Evolutionary conservation across 1,140 invertebrate species (phyloP).

Genomic region (Brevipalpus yothersi): DNA sequence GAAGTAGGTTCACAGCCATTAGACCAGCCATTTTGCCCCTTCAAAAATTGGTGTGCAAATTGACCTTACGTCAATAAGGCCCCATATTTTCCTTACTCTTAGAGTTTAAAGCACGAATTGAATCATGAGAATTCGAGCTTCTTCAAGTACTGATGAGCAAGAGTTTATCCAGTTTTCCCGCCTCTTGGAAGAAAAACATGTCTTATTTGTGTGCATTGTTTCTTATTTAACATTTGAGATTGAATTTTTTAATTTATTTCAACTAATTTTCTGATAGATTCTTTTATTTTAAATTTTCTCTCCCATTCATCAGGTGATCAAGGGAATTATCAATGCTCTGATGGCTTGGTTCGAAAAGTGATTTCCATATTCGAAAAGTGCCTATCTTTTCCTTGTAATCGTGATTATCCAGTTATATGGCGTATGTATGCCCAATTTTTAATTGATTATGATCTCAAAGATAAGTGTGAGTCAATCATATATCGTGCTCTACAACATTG

Average conservation of each 20-base stretch:
- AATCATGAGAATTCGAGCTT: not conserved
- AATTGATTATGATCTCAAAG: not conserved
- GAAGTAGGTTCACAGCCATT: not conserved
- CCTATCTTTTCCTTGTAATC: not conserved
- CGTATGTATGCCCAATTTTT: not conserved
- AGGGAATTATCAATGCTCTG: not conserved
- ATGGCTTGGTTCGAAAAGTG: not conserved
- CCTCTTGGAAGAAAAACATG: not conserved
- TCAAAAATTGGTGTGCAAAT: constrained; percentile 3
- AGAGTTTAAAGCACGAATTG: constrained; percentile 6
- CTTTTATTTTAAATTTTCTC: not conserved
- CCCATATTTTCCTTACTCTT: constrained; percentile 9
- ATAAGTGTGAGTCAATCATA: constrained; percentile 19
- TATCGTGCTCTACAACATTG: constrained; percentile 23
- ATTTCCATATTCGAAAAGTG: constrained; percentile 2
- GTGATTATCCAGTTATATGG: not conserved
- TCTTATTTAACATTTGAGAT: no score
- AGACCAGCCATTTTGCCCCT: not conserved
- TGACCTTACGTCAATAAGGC: not conserved
- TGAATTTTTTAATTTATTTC: no score
- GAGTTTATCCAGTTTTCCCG: not conserved
- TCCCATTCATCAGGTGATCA: not conserved
- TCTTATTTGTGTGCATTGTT: no score
- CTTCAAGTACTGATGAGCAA: not conserved
- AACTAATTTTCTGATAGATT: not conserved